A percentile compares a stretch with the other conserved stretches of the same genome.
Conservation (phyloP, 2,113 vertebrate genomes). For the Prunella himalayana region DNA sequence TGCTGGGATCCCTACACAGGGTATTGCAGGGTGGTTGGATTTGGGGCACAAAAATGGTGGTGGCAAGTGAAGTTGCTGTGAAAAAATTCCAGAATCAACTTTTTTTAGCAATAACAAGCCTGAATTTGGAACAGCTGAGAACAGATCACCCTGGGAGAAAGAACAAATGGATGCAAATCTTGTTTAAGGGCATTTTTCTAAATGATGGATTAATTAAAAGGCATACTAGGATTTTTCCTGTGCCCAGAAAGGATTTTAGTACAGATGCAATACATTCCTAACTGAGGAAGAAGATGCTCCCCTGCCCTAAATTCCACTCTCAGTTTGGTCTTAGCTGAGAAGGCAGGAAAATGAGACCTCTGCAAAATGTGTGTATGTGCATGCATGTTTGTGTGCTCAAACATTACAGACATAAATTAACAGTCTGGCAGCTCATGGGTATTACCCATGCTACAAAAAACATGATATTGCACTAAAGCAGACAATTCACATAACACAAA, state of each 20-base stretch:
- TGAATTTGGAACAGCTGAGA: background rate
- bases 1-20: accelerated
- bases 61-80: background rate
- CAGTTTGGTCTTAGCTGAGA: background rate
- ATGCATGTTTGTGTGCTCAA: background rate
- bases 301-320: background rate
- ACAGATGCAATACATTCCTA: background rate
- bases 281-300: background rate
- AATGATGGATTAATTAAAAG: background rate
- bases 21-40: background rate
- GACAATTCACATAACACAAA: slow-evolving; percentile 38
- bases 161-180: background rate
- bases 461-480: slow-evolving; percentile 14
- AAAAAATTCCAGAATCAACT: background rate
- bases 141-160: background rate
- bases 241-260: background rate
- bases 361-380: background rate
- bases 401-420: slow-evolving; percentile 10
- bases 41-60: background rate
- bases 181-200: background rate
- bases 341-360: background rate
- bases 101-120: background rate
- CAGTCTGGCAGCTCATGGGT: slow-evolving; percentile 2
- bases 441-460: slow-evolving; percentile 8
- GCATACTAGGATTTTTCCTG: background rate